Evolutionary conservation across 2,113 vertebrate genomes (phyloP).

Genomic region (Entosphenus tridentatus): DNA sequence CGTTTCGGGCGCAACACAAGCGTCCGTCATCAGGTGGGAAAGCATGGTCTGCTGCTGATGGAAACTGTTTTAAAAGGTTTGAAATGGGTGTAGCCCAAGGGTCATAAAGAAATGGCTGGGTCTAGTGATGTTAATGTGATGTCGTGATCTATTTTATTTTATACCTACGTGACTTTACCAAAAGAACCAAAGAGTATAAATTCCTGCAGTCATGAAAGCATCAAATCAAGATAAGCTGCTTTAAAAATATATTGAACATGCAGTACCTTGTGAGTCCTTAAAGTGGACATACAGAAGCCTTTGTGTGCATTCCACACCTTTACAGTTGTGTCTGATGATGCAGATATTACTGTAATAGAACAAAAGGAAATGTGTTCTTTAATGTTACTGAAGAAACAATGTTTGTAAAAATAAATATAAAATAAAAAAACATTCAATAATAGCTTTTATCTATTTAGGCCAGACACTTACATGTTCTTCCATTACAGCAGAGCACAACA

Average conservation of each 20-base stretch:
- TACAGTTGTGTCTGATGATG: slow-evolving; percentile 88
- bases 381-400: neutral
- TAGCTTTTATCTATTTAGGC: no score
- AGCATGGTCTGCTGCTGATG: no score
- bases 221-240: neutral
- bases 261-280: slow-evolving; percentile 80
- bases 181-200: no score
- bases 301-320: slow-evolving; percentile 99
- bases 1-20: no score
- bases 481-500: slow-evolving; percentile 89
- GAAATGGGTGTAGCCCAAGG: no score
- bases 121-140: no score
- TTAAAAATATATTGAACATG: neutral
- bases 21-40: no score
- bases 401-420: neutral
- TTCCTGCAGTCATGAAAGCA: no score
- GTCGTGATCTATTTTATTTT: no score
- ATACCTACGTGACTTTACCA: no score
- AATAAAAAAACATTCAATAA: neutral
- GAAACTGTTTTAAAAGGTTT: no score
- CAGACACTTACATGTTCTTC: slow-evolving; percentile 67
- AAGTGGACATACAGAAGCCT: slow-evolving; percentile 96
- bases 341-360: slow-evolving; percentile 62
- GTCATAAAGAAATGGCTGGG: no score
- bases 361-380: slow-evolving; percentile 4